A percentile compares a stretch with the other conserved stretches of the same genome.
phyloP scores from a whole-genome alignment of 2,113 vertebrate genomes.

The Myanophis thanlyinensis region DNA sequence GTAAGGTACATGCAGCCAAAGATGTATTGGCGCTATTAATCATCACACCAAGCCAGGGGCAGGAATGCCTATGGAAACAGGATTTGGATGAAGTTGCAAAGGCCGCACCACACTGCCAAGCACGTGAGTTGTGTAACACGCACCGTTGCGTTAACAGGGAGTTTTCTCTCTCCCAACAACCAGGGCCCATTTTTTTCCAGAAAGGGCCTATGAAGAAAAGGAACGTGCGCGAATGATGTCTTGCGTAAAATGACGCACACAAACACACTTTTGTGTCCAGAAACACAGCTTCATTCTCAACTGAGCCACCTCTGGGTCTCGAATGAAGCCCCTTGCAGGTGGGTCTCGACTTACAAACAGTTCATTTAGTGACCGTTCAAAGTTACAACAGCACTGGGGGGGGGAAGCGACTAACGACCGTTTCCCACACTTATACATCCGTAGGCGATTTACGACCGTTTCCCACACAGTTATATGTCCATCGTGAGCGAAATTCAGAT shows the following conservation, averaged over 20 bases:
- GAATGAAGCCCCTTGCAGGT: no score
- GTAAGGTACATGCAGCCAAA: not conserved
- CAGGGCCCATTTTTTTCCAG: not conserved
- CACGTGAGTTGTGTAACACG: not conserved
- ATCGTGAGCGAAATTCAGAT: no score
- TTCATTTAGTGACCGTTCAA: no score
- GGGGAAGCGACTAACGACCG: accelerated
- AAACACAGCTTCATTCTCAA: no score
- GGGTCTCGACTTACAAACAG: no score
- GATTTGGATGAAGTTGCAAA: not conserved
- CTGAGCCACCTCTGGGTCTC: no score
- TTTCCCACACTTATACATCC: no score
- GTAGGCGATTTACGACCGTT: no score
- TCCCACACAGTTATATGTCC: no score
- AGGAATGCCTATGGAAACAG: not conserved
- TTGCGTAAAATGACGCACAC: no score
- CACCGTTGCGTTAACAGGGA: not conserved
- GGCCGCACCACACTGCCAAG: not conserved
- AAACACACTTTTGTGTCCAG: no score
- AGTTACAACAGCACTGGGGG: no score
- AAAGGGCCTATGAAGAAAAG: not conserved
- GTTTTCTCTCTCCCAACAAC: not conserved
- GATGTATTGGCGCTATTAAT: not conserved
- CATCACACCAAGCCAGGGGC: not conserved
- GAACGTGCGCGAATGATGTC: not conserved